Base-by-base conservation (phyloP, 1,140 invertebrate species). In the Idris sp. region DNA sequence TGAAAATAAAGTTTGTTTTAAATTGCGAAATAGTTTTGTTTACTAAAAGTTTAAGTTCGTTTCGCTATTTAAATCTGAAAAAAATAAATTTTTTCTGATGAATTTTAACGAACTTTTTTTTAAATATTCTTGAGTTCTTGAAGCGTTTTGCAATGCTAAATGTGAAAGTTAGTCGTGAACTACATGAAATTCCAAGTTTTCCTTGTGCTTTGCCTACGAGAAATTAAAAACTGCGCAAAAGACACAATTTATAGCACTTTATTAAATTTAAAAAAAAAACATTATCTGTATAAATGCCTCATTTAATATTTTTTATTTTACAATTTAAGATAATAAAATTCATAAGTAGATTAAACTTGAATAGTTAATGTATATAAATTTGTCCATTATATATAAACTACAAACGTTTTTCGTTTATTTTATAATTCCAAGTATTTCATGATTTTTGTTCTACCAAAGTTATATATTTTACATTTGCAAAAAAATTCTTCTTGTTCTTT, bases 101-200 rank as follows among this genome's bases (percentile, higher is more conserved):
- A 41, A 41, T 13, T 38, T 53, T 53, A 10, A 22, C 13, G 11
- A 54, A 40, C n/a, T 54, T 51, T 16, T 49, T 53, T 54, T 54
- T 40, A 14, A 41, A 41, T 41, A 41, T 22, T 40, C 36, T 41
- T 30, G 0, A 54, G 7, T 41, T 54, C 40, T n/a, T 35, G 9
- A 2, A 7, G 7, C 53, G 9, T 41, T 44, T 35, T 35, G 40
- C 31, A 44, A 25, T 58, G 30, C 30, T 19, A 6, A 22, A 44
- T 44, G 40, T 58, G 28, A 44, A 58, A 58, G 36, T 56, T 56
- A 56, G 33, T 53, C 30, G 26, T 14, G 30, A 44, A 44, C 38
- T 44, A 38, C 28, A 44, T 33, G 18, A 58, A 58, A 58, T 58
- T 44, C 13, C 36, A 36, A 15, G 15, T 44, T 11, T 44, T 44